Evolutionary conservation across 1,140 invertebrate genomes (phyloP).

Genomic region (Drosophila eugracilis): DNA sequence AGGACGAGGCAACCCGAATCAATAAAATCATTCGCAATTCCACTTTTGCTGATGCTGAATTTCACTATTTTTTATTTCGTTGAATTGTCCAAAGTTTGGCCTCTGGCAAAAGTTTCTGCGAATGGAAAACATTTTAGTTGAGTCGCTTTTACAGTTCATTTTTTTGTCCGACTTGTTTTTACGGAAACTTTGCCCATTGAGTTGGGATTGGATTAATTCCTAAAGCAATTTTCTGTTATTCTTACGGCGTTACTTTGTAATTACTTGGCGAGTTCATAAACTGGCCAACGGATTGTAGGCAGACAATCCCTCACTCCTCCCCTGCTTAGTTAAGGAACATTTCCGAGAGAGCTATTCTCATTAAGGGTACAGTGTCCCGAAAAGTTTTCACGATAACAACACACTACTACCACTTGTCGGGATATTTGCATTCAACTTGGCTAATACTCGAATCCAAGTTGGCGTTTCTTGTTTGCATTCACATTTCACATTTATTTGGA

Average conservation of each 20-base stretch:
- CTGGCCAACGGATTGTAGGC: conserved; percentile 11
- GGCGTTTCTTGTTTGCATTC: conserved; percentile 30
- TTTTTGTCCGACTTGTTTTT: conserved; percentile 19
- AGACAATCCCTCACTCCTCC: conserved; percentile 7
- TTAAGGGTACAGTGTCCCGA: conserved; percentile 36
- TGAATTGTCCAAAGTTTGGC: conserved; percentile 29
- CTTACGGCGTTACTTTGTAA: conserved; percentile 55
- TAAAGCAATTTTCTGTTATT: conserved; percentile 25
- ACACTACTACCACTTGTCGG: conserved; percentile 9
- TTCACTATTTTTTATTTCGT: conserved; percentile 9
- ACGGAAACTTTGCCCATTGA: conserved; percentile 65
- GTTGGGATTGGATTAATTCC: conserved; percentile 50
- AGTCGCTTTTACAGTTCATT: conserved; percentile 12
- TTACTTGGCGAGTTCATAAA: conserved; percentile 63
- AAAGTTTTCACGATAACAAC: conserved; percentile 25
- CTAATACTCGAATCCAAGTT: conserved; percentile 19
- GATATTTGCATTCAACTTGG: conserved; percentile 38
- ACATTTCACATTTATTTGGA: conserved; percentile 54
- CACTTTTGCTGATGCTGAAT: background rate
- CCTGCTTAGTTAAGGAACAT: background rate
- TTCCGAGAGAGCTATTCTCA: background rate
- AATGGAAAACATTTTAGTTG: conserved; percentile 11
- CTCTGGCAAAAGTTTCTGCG: conserved; percentile 10
- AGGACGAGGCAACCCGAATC: background rate
- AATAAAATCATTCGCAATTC: background rate